Evolutionary conservation across 2,888 invertebrate species (phyloP).

Genomic region (Geotrupes spiniger): DNA sequence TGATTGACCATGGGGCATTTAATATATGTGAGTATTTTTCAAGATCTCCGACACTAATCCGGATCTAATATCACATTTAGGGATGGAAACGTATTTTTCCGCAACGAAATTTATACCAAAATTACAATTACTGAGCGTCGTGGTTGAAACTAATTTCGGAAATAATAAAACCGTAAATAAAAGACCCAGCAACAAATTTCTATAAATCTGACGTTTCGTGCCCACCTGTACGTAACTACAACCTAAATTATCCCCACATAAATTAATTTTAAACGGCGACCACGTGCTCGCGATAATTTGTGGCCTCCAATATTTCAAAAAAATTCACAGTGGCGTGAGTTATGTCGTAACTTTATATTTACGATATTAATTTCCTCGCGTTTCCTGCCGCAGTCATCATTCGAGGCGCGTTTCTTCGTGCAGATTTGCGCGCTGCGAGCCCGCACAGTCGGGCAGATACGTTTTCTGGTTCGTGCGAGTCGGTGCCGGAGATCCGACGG

Average conservation of each 20-base stretch:
- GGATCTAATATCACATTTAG: no score
- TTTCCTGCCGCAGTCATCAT: slow-evolving; percentile 28
- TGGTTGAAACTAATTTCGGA: no score
- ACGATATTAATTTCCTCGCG: slow-evolving; percentile 50
- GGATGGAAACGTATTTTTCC: no score
- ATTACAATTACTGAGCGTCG: no score
- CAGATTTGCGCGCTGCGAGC: slow-evolving; percentile 12
- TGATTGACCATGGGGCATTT: no score
- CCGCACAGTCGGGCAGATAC: slow-evolving; percentile 1
- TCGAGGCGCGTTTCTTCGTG: slow-evolving; percentile 10
- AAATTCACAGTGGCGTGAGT: slow-evolving; percentile 43
- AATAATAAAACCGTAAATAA: slow-evolving; percentile 5
- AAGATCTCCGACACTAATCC: no score
- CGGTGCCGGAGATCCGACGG: not conserved
- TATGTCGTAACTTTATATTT: slow-evolving; percentile 52
- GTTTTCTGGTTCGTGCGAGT: not conserved
- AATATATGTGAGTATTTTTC: no score
- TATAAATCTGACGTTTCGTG: slow-evolving; percentile 29
- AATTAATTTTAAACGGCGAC: slow-evolving; percentile 41
- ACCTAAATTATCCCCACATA: slow-evolving; percentile 46
- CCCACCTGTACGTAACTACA: slow-evolving; percentile 47
- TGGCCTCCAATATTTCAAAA: slow-evolving; percentile 50
- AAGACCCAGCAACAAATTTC: slow-evolving; percentile 9
- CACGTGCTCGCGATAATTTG: slow-evolving; percentile 50
- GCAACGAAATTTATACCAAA: no score